Evolutionary conservation across 2,797 vertebrate genomes (phyloP).

Genomic region (Sciurus carolinensis): DNA sequence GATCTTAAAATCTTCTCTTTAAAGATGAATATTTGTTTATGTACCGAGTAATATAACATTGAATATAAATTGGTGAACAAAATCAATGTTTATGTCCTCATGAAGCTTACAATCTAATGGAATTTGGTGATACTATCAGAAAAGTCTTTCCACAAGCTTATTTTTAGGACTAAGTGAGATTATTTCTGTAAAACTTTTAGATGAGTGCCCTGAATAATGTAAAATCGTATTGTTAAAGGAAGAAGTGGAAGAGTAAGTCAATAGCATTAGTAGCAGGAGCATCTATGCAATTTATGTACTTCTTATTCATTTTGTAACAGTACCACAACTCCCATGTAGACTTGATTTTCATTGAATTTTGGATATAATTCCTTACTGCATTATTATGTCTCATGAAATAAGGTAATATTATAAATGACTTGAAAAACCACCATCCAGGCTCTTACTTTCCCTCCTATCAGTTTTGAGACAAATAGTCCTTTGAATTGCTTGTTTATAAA

Average conservation of each 20-base stretch:
- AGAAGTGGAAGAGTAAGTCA: neutral
- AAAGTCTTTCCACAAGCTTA: neutral
- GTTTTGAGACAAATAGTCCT: neutral
- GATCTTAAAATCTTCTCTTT: neutral
- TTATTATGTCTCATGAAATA: neutral
- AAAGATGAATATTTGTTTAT: neutral
- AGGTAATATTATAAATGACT: neutral
- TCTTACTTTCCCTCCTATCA: neutral
- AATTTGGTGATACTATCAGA: neutral
- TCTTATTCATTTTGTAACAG: neutral
- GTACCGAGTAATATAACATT: neutral
- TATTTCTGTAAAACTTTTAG: neutral
- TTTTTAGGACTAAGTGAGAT: neutral
- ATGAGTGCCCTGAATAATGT: neutral
- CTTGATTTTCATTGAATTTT: neutral
- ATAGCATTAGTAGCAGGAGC: neutral
- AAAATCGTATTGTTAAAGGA: neutral
- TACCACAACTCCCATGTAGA: neutral
- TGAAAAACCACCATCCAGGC: neutral
- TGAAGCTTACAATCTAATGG: neutral
- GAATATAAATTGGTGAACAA: neutral
- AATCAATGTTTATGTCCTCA: neutral
- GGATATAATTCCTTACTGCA: neutral
- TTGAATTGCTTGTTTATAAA: neutral
- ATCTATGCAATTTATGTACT: neutral